These are phyloP conservation scores for Melanerpes formicivorus DNA, from an alignment of 2,113 vertebrate genomes.

Conservation along the genomic window DNA sequence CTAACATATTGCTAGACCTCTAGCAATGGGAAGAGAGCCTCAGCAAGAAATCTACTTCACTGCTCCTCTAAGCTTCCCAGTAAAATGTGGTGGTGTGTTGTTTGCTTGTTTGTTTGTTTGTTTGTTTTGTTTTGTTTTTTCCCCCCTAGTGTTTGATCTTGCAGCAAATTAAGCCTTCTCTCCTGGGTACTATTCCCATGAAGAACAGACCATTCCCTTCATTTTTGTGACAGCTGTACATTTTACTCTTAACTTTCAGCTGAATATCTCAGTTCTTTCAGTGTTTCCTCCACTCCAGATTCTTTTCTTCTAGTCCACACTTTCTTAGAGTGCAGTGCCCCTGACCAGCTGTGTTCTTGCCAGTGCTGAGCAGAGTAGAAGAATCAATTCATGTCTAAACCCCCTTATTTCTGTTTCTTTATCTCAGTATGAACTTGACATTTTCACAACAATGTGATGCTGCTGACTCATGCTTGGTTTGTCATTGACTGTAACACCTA, in stretches of 20 bases:
- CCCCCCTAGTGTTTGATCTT: not conserved
- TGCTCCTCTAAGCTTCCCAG: not conserved
- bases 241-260: not conserved
- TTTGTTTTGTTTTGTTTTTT: too few species aligned
- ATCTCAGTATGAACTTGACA: constrained; percentile 37
- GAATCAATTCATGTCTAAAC: constrained; percentile 14
- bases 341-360: not conserved
- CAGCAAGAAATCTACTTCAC: not conserved
- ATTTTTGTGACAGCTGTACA: not conserved
- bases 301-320: not conserved
- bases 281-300: not conserved
- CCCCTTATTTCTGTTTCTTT: constrained; percentile 17
- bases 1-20: not conserved
- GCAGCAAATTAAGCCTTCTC: not conserved
- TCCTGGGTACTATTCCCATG: not conserved
- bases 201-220: not conserved
- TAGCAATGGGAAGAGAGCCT: not conserved
- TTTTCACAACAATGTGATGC: constrained; percentile 27
- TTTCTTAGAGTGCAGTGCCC: not conserved
- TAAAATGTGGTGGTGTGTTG: not conserved
- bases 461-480: constrained; percentile 55
- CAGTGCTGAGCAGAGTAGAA: not conserved
- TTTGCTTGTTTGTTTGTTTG: too few species aligned
- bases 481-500: constrained; percentile 45
- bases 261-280: not conserved